Evolutionary conservation across 2,888 invertebrate genomes (phyloP).

Genomic region (Habroteleia sp.): DNA sequence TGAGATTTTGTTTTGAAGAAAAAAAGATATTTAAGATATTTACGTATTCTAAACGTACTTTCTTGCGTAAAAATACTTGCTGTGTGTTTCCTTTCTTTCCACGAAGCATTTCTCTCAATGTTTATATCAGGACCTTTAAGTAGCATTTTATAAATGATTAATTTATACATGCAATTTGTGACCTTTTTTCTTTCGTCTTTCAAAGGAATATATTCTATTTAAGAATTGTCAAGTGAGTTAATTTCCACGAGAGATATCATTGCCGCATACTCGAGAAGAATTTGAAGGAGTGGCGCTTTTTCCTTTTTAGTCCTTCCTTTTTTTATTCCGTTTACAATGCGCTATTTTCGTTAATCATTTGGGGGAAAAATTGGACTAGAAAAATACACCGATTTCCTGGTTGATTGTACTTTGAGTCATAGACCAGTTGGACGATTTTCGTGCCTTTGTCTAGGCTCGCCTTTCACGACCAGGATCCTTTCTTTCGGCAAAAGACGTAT

Average conservation of each 20-base stretch:
- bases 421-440: constrained; percentile 52
- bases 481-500: constrained; percentile 51
- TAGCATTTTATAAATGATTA: too few species aligned
- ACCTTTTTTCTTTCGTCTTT: too few species aligned
- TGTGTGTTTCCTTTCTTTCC: too few species aligned
- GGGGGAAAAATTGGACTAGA: constrained; percentile 14
- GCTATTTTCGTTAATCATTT: constrained; percentile 50
- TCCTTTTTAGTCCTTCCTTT: constrained; percentile 42
- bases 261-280: constrained; percentile 32
- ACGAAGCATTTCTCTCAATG: too few species aligned
- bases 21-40: too few species aligned
- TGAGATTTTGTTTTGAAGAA: too few species aligned
- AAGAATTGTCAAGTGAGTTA: too few species aligned
- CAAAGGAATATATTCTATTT: too few species aligned
- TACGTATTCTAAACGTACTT: too few species aligned
- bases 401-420: constrained; percentile 41
- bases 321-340: constrained; percentile 49
- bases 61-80: too few species aligned
- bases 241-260: constrained; percentile 14
- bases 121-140: too few species aligned
- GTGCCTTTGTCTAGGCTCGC: constrained; percentile 37
- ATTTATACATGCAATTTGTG: too few species aligned
- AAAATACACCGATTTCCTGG: constrained; percentile 38
- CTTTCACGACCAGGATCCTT: constrained; percentile 47
- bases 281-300: constrained; percentile 42